phyloP scores from a whole-genome alignment of 1,140 invertebrate species.

The Drosophila willistoni region DNA sequence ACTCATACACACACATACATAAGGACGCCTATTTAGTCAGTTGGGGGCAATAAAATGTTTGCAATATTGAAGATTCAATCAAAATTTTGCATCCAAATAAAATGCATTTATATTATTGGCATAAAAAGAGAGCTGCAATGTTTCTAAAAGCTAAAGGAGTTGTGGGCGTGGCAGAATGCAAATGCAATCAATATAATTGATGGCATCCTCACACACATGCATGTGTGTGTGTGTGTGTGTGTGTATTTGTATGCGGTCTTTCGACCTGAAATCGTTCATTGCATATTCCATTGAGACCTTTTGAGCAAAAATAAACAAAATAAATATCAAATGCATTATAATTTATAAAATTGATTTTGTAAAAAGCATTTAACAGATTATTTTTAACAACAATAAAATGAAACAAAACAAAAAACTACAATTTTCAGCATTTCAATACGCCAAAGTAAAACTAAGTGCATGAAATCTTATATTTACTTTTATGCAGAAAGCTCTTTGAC shows the following conservation, averaged over 20 bases:
- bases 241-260: slow-evolving; percentile 13
- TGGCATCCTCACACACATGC: background rate
- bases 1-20: background rate
- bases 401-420: too few relatives aligned
- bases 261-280: slow-evolving; percentile 16
- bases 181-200: slow-evolving; percentile 25
- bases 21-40: too few relatives aligned
- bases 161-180: slow-evolving; percentile 6
- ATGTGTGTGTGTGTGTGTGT: background rate
- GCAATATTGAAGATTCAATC: slow-evolving; percentile 17
- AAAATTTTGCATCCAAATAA: slow-evolving; percentile 5
- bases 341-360: slow-evolving; percentile 15
- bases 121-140: slow-evolving; percentile 11
- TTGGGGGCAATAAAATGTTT: background rate
- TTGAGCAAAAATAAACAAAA: slow-evolving; percentile 9
- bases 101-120: slow-evolving; percentile 20
- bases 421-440: too few relatives aligned
- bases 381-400: background rate
- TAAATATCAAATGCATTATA: slow-evolving; percentile 16
- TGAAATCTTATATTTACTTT: too few relatives aligned
- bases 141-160: background rate
- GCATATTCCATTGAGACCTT: slow-evolving; percentile 17
- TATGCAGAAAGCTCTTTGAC: too few relatives aligned
- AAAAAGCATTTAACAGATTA: background rate
- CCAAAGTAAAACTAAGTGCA: too few relatives aligned